Evolutionary conservation across 2,113 vertebrate species (phyloP), one percentile per base, ranked within the genome.

Genomic region (Micromys minutus): DNA sequence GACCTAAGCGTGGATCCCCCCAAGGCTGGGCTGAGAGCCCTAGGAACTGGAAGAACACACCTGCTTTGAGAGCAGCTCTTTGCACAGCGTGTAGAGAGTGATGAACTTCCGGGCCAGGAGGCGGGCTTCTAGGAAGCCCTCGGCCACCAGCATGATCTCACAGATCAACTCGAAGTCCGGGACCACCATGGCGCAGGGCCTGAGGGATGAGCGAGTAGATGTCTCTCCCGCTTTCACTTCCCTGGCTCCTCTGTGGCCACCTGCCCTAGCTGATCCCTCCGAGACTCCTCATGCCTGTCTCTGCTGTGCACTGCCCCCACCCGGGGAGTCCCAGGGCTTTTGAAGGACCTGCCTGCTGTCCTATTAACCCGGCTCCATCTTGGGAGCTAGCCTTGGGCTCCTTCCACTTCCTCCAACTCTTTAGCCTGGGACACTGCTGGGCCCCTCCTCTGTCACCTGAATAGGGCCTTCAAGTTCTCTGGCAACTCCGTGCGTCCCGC

Each of bases 81-180:
- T 99, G 97, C 98, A 99, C 94, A 99, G 85, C 0, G 98, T 98
- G 31, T 99, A 99, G 31, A 98, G 97, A 0, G 98, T 98, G 90
- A 98, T 98, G 96, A 98, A 99, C 96, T 98, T 99, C 26, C 98
- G 94, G 74, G 98, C 98, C 72, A 99, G 97, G 1, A 98, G 97
- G n/a, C 98, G 98, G 1, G 98, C 98, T 0, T 98, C 97, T 0
- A 98, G 83, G 77, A 99, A 99, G 31, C 98, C 98, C 96, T 99
- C 98, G 0, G 98, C 98, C 61, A 99, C 98, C 2, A 99, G 98
- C 98, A 99, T 99, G 96, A 99, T 98, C 94, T 99, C 98, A 0
- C 98, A 99, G 95, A 99, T 99, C 9, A 98, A 96, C 26, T 98
- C 98, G 0, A 99, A 99, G 65, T 98, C 98, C 0, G 98, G 98